phyloP scores from a whole-genome alignment of 92 coral and sea anemone genomes.

The Heteractis magnifica region DNA sequence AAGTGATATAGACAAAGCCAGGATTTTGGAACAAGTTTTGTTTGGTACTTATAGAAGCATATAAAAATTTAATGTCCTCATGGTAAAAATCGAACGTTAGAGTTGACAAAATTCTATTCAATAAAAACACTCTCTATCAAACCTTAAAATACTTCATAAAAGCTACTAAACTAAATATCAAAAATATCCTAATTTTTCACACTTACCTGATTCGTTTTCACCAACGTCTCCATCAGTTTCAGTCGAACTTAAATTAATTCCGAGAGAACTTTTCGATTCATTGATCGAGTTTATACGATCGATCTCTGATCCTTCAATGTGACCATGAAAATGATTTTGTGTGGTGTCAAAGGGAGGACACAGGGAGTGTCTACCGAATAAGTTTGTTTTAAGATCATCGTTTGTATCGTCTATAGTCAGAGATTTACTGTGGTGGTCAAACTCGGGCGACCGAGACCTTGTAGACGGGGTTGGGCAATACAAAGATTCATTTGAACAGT shows the following conservation, averaged over 20 bases:
- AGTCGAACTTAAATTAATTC: conserved; percentile 43
- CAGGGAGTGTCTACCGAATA: conserved; percentile 50
- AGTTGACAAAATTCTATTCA: conserved; percentile 57
- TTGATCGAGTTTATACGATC: conserved; percentile 41
- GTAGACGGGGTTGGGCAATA: conserved; percentile 82
- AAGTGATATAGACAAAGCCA: conserved; percentile 31
- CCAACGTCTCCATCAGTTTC: conserved; percentile 76
- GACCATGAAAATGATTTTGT: conserved; percentile 37
- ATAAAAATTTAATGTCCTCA: conserved; percentile 82
- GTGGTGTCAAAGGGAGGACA: conserved; percentile 54
- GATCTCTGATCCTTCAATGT: conserved; percentile 51
- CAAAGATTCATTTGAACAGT: conserved; percentile 85
- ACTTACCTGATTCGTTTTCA: conserved; percentile 93
- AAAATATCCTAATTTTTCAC: neutral
- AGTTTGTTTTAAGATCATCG: conserved; percentile 55
- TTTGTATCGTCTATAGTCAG: conserved; percentile 39
- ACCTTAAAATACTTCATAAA: neutral
- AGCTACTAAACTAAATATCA: no score
- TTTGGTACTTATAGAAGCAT: conserved; percentile 39
- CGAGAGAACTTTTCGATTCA: conserved; percentile 40
- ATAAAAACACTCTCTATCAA: conserved; percentile 2
- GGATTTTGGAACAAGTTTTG: conserved; percentile 7
- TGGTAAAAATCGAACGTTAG: conserved; percentile 50
- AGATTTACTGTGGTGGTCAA: conserved; percentile 50
- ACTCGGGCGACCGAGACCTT: conserved; percentile 59